Evolutionary conservation across 2,888 invertebrate genomes (phyloP).

Genomic region (Kuschelorhynchus macadamiae): DNA sequence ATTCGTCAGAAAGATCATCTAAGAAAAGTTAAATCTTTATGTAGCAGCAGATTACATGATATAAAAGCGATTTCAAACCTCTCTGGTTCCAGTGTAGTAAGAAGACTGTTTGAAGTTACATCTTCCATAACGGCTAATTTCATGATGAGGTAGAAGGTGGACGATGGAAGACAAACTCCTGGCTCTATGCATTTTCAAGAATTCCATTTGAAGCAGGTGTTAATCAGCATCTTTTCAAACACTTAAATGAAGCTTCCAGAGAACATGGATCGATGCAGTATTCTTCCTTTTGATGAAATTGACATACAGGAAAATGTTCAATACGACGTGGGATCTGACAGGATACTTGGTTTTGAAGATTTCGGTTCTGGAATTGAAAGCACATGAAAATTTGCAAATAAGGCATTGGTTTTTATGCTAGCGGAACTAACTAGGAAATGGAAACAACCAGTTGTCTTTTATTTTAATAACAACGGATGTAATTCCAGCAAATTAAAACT

Average conservation of each 20-base stretch:
- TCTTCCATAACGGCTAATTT: constrained; percentile 30
- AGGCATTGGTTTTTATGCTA: constrained; percentile 41
- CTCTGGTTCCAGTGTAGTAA: constrained; percentile 20
- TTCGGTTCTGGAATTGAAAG: constrained; percentile 5
- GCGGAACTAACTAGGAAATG: constrained; percentile 27
- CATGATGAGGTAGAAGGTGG: constrained; percentile 45
- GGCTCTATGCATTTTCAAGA: constrained; percentile 21
- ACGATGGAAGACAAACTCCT: constrained; percentile 47
- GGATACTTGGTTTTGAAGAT: constrained; percentile 31
- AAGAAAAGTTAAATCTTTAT: constrained; percentile 36
- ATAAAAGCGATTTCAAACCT: constrained; percentile 38
- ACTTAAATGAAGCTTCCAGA: constrained; percentile 34
- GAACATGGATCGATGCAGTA: constrained; percentile 28
- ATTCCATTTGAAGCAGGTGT: constrained; percentile 45
- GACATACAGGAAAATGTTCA: constrained; percentile 49
- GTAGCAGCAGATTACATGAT: constrained; percentile 28
- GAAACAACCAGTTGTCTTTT: constrained; percentile 53
- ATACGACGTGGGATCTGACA: constrained; percentile 36
- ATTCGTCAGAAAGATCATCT: constrained; percentile 39
- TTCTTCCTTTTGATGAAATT: constrained; percentile 48
- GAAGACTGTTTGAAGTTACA: constrained; percentile 27
- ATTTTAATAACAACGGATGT: constrained; percentile 47
- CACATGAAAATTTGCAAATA: constrained; percentile 19
- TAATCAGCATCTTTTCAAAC: constrained; percentile 45
- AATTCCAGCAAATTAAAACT: constrained; percentile 7